phyloP scores from a whole-genome alignment of 2,797 vertebrate genomes.

The Acipenser transmontanus region DNA sequence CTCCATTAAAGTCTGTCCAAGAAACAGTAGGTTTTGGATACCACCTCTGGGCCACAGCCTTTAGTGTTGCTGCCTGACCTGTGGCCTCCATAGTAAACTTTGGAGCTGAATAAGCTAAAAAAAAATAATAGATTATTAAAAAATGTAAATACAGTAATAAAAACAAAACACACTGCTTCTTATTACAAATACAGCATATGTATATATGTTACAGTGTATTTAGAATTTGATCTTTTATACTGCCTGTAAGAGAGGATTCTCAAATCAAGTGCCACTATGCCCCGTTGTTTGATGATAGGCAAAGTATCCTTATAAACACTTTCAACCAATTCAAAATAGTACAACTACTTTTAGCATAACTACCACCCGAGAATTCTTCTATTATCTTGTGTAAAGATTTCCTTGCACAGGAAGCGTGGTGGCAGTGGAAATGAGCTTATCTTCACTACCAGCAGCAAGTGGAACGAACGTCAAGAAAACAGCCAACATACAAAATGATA shows the following conservation, averaged over 20 bases:
- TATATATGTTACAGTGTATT: not conserved
- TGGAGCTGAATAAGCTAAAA: slow-evolving; percentile 61
- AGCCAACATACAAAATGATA: not conserved
- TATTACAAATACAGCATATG: not conserved
- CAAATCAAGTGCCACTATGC: not conserved
- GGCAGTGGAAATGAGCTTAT: too few relatives aligned
- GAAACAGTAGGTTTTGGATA: slow-evolving; percentile 56
- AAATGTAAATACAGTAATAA: not conserved
- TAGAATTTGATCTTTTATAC: not conserved
- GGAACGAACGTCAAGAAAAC: too few relatives aligned
- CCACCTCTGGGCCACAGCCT: slow-evolving; percentile 57
- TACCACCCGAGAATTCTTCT: too few relatives aligned
- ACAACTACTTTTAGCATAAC: too few relatives aligned
- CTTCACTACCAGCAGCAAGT: too few relatives aligned
- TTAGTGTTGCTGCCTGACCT: slow-evolving; percentile 30
- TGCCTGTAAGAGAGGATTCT: not conserved
- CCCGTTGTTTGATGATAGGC: not conserved
- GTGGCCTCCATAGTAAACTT: slow-evolving; percentile 31
- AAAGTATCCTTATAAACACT: too few relatives aligned
- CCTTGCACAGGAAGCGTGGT: too few relatives aligned
- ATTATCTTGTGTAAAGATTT: too few relatives aligned
- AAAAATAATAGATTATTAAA: too few relatives aligned
- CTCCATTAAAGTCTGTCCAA: slow-evolving; percentile 42
- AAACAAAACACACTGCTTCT: not conserved
- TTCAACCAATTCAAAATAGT: too few relatives aligned